Conservation (phyloP, 2,797 vertebrate genomes). For the Parambassis ranga region DNA sequence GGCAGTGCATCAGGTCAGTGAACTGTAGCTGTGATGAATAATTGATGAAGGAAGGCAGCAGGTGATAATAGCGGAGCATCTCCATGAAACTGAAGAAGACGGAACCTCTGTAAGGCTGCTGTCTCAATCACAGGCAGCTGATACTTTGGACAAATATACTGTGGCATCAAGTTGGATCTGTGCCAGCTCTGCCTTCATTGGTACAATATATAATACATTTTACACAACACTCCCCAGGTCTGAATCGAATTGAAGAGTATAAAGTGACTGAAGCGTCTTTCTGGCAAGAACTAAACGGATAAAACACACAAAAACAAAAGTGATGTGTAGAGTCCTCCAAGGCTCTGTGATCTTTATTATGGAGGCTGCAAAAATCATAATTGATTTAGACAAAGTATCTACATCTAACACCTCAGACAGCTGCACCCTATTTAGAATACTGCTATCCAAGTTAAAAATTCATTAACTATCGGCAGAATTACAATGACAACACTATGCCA, state of each 20-base stretch:
- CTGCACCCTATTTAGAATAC: no score
- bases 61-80: constrained; percentile 41
- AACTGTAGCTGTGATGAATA: constrained; percentile 41
- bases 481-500: no score
- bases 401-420: no score
- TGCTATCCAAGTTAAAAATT: no score
- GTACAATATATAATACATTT: not conserved
- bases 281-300: no score
- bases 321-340: no score
- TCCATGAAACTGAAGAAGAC: constrained; percentile 38
- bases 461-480: no score
- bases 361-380: no score
- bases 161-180: not conserved
- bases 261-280: not conserved
- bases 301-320: no score
- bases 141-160: not conserved
- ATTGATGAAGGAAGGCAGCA: constrained; percentile 23
- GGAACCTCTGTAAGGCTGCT: not conserved
- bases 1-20: not conserved
- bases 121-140: not conserved
- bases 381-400: no score
- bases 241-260: not conserved
- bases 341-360: no score
- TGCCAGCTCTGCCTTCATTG: not conserved
- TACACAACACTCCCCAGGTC: not conserved